Percentiles rank a stretch among this genome's conserved stretches.
phyloP scores from a whole-genome alignment of 2,797 vertebrate genomes.

The Valencia hispanica region DNA sequence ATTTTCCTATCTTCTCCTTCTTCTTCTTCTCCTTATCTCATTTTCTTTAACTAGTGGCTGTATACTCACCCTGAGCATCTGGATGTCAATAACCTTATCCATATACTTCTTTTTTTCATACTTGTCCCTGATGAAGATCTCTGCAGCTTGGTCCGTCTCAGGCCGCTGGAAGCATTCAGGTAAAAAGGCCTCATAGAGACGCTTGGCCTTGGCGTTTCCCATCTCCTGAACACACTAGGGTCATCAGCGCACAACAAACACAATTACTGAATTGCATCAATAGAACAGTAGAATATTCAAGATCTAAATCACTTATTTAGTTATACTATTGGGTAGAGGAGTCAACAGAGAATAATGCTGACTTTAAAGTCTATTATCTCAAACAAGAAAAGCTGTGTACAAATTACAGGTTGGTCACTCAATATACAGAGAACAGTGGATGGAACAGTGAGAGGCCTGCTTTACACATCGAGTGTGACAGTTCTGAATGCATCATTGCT shows the following conservation, averaged over 20 bases:
- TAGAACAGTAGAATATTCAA: not conserved
- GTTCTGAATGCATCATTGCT: no score
- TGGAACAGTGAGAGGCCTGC: no score
- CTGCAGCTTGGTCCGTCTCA: slow-evolving; percentile 93
- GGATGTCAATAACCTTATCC: slow-evolving; percentile 94
- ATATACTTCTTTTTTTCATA: slow-evolving; percentile 98
- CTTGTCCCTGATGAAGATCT: slow-evolving; percentile 96
- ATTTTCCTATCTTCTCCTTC: no score
- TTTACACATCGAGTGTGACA: no score
- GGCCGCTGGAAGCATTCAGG: slow-evolving; percentile 95
- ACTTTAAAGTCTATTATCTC: not conserved
- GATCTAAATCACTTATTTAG: not conserved
- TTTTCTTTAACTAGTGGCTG: not conserved
- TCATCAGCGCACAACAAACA: slow-evolving; percentile 13
- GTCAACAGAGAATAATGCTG: not conserved
- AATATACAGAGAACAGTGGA: no score
- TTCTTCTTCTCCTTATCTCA: no score
- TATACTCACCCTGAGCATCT: slow-evolving; percentile 87
- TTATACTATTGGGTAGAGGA: not conserved
- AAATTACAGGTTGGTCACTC: not conserved
- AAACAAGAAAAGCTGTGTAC: not conserved
- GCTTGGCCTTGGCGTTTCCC: slow-evolving; percentile 95
- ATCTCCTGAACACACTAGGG: slow-evolving; percentile 96
- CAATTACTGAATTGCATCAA: not conserved
- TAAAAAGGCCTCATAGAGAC: slow-evolving; percentile 95